Evolutionary conservation across 2,113 vertebrate species (phyloP), one percentile per base, ranked within the genome.

Genomic region (Hyperopisus bebe): DNA sequence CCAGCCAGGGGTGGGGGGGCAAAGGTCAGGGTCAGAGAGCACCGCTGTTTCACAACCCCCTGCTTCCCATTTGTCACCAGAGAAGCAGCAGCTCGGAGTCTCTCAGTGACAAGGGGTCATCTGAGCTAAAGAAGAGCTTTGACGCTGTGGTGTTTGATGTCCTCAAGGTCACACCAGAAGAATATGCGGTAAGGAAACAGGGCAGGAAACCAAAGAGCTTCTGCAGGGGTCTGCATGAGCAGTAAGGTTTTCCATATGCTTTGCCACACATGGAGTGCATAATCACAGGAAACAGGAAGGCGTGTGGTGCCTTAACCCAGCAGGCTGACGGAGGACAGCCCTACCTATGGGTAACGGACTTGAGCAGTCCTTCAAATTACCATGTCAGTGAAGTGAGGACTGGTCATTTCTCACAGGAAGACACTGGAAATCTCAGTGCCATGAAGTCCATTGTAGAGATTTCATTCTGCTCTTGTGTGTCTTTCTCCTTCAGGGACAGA

Each of bases 101-200:
- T 84, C 94, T 99, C 94, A 99, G 98, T 94, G 98, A 99, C 90
- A 98, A 97, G 92, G 97, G 95, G 87, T 98, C 98, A 31, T 95
- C 95, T 42, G 98, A 99, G 90, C 93, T 98, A 93, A 99, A 98
- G 97, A 99, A 99, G 94, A 99, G 98, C 93, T 99, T 99, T 92
- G 98, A 99, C 92, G 98, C 98, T 0, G 98, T 99, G 90, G 98
- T 99, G 2, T 99, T 99, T 88, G 98, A 99, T 90, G 97, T 99
- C 92, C 95, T 99, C 53, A 99, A 98, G 95, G 98, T 99, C 91
- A 99, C 98, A 8, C 98, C 98, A 7, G 98, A 99, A 93, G 98
- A 99, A 95, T 99, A 99, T 97, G 98, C 98, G 89, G 98, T 99
- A 96, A 97, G 98, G 92, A 42, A 80, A 42, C 4, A 19, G 74